Percentiles rank a stretch among this genome's conserved stretches.
Conservation (phyloP, 2,113 vertebrate species). For the Isurus oxyrinchus region DNA sequence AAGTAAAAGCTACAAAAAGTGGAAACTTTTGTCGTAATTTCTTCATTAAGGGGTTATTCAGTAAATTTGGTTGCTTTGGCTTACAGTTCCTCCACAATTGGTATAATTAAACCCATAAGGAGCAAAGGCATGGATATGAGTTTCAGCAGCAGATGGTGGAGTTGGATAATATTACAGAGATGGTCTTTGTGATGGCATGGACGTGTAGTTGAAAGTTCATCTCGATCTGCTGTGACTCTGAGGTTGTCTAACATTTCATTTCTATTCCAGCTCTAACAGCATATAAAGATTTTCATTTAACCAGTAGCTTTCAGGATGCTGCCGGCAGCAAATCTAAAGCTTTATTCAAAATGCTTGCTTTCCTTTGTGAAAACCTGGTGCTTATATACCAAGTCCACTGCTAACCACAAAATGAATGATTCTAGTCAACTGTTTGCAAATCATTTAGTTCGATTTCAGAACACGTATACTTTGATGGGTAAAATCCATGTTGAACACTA, state of each 20-base stretch:
- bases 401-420: not conserved
- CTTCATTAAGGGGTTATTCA: not conserved
- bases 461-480: not conserved
- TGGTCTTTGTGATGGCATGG: not conserved
- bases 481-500: not conserved
- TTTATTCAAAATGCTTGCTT: not conserved
- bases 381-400: not conserved
- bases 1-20: not conserved
- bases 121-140: not conserved
- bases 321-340: not conserved
- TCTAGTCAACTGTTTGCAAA: not conserved
- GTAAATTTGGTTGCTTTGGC: not conserved
- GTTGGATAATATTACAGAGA: not conserved
- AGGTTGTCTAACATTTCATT: not conserved
- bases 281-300: not conserved
- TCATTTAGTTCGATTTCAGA: not conserved
- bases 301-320: not conserved
- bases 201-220: not conserved
- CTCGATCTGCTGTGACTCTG: not conserved
- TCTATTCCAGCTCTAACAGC: not conserved
- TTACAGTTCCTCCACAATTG: too few relatives aligned
- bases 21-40: not conserved
- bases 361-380: not conserved
- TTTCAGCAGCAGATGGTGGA: not conserved
- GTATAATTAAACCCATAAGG: not conserved